phyloP scores from a whole-genome alignment of 37 sponge, comb jelly and placozoan genomes.

The Aplysina aerophoba region DNA sequence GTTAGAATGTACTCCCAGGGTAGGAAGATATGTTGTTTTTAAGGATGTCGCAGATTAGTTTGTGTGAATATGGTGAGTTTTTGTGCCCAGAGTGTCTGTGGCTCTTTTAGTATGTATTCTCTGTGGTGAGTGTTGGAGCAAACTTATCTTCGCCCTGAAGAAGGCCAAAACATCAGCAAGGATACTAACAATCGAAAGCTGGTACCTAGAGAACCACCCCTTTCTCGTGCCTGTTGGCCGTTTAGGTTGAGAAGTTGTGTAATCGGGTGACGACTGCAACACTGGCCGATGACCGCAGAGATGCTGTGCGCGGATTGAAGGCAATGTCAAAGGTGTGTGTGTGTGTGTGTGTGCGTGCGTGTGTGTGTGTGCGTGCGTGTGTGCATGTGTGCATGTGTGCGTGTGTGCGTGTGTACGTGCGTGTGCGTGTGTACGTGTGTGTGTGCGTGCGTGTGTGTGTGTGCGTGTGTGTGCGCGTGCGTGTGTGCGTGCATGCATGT shows the following conservation, averaged over 20 bases:
- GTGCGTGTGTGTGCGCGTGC: no score
- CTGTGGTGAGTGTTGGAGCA: not conserved
- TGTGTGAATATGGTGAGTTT: no score
- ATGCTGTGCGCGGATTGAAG: conserved; percentile 84
- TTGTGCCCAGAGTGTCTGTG: no score
- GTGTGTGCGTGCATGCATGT: no score
- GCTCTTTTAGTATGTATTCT: no score
- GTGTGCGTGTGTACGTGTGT: not conserved
- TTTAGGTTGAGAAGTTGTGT: conserved; percentile 34
- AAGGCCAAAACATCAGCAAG: no score
- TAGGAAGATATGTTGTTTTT: no score
- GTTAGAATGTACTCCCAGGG: no score
- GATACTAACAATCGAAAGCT: no score
- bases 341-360: conserved; percentile 6
- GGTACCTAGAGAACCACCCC: no score
- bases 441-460: no score
- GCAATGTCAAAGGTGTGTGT: conserved; percentile 71
- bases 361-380: conserved; percentile 2
- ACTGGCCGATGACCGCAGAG: conserved; percentile 85
- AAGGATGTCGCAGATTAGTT: no score
- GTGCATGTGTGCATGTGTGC: conserved; percentile 4
- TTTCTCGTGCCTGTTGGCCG: not conserved
- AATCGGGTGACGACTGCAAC: conserved; percentile 79
- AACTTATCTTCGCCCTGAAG: not conserved
- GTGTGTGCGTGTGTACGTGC: conserved; percentile 24